Base-by-base conservation (phyloP, 2,797 vertebrate genomes). In the Galagoides demidoff region DNA sequence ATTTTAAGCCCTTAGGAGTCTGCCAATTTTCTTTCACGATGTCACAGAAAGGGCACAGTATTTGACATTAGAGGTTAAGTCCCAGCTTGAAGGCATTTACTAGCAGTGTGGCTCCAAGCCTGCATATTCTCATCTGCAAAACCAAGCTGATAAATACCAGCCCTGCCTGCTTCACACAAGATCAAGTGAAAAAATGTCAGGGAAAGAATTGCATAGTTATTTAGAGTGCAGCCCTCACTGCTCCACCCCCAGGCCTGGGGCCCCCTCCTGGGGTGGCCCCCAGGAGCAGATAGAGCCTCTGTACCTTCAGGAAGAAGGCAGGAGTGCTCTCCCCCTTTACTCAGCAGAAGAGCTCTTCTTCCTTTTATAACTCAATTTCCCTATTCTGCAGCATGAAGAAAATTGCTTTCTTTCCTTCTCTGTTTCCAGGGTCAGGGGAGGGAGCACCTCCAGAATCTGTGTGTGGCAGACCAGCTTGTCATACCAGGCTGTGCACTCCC, bases 321-420 rank as follows among this genome's bases (percentile, higher is more conserved):
- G 64, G 43, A 55, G 84, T 39, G 34, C 6, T 45, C 49, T 95
- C 94, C 14, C 11, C n/a, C 37, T 89, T 91, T 14, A 59, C 39
- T 85, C 59, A 78, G 61, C 43, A 86, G 70, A 76, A 85, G 83
- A 7, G 2, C 23, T 84, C 84, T 49, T 81, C 68, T 52, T 77
- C 19, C 39, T 52, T 90, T 96, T 37, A 0, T 71, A 84, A 86
- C 87, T 96, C 57, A 66, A 20, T 89, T 45, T 89, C 27, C 49
- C 85, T 87, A 64, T 94, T 95, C 76, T 90, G 31, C 52, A 45
- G 49, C 81, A 37, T 16, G 20, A 86, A 10, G 68, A 31, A 92
- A 77, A 92, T 68, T 52, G 43, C 37, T 64, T 88, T 43, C 39
- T 92, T 89, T 17, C 27, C 45, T 59, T 85, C 57, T 77, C 82